Conservation (phyloP, 2,888 invertebrate species). For the Athrips mouffetella region DNA sequence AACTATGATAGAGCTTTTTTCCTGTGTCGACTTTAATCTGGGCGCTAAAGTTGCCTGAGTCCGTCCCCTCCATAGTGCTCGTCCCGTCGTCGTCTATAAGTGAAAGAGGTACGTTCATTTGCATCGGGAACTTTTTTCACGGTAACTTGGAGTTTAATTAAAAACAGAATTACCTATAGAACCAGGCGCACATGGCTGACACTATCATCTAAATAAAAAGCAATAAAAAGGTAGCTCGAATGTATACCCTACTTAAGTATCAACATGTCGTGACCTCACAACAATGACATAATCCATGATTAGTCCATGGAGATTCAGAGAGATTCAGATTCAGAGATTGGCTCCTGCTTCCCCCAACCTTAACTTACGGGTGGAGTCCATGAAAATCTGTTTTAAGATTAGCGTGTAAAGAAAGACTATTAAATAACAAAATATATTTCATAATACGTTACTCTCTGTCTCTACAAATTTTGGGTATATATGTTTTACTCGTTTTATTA, state of each 20-base stretch:
- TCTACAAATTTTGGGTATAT: not conserved
- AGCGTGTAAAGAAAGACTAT: no score
- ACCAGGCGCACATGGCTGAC: conserved; percentile 12
- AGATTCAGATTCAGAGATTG: no score
- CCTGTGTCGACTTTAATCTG: not conserved
- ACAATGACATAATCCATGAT: no score
- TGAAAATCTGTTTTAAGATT: no score
- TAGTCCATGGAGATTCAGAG: no score
- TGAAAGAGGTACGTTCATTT: conserved; percentile 41
- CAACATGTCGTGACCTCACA: not conserved
- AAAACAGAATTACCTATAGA: conserved; percentile 53
- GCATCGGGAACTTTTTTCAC: conserved; percentile 62
- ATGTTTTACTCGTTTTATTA: not conserved
- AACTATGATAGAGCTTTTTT: not conserved
- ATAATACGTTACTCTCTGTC: no score
- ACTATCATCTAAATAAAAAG: not conserved
- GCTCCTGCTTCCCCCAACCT: no score
- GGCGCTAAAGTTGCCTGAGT: not conserved
- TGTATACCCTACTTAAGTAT: not conserved
- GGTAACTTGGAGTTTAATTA: conserved; percentile 71
- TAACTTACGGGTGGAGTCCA: no score
- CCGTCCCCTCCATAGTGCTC: not conserved
- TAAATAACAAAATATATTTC: no score
- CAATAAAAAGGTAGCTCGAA: not conserved
- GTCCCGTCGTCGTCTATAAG: conserved; percentile 8